Base-by-base conservation (phyloP, 2,113 vertebrate genomes). In the Ceyx melanurus region DNA sequence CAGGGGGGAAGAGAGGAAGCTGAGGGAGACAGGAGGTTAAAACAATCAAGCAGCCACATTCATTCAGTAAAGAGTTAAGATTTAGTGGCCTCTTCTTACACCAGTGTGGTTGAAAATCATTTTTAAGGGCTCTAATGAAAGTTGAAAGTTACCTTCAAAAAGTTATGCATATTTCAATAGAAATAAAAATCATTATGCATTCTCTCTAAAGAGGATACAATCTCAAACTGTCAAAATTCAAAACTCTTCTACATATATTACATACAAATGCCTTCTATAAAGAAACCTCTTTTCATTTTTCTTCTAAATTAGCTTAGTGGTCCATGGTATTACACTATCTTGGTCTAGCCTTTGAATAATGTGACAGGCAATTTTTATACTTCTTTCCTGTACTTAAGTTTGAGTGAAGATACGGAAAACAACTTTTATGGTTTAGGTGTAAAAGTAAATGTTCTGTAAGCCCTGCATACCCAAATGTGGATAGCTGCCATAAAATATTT, bases 391-490 rank as follows among this genome's bases (percentile, higher is more conserved):
- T 95, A 96, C 91, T 97, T 97, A 97, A 94, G 82, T 97, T 96
- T 95, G 85, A 97, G 91, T 93, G 95, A 96, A 97, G 96, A 97
- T 94, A 97, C 22, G 90, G 97, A 97, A 98, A 98, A 98, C 97
- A 98, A 97, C 91, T 97, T 98, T 98, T 97, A 98, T 95, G 82
- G 93, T 87, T 91, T 92, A 92, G 95, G 93, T 96, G 96, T 98
- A 98, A 98, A 98, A 98, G 94, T 96, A 98, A 98, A 98, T 97
- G 97, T 98, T 97, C 97, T 97, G 95, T 97, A 97, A 97, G 95
- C 56, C 42, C 86, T 85, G 94, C 77, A 60, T 65, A 90, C 66
- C 73, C 93, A 95, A 91, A 95, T 33, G 45, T 92, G 89, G 97
- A 96, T 86, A 97, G 94, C 84, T 76, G 64, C 58, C 67, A 93